Base-by-base conservation (phyloP, 2,888 invertebrate genomes). In the Drosophila paucipuncta region DNA sequence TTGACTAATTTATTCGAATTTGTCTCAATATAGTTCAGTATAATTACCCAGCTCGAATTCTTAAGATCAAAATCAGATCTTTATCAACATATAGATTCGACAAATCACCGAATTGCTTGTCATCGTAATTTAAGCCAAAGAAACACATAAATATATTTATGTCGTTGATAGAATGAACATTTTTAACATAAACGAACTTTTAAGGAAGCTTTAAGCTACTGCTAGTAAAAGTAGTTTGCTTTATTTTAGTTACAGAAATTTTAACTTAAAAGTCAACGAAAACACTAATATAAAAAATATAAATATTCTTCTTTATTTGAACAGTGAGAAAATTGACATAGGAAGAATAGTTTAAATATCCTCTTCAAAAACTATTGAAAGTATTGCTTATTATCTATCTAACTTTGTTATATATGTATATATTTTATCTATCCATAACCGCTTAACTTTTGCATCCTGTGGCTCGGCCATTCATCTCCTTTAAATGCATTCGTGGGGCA, bases 401-500 rank as follows among this genome's bases (percentile, higher is more conserved):
- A 4, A 18, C 37, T 37, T 11, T 35, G 1, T 25, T 33, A 33
- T 33, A 11, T 33, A 33, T 6, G 6, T 18, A 10, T 16, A 16
- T 18, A 18, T 35, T 7, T 31, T 13, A 35, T 25, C 25, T n/a
- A 39, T 39, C 7, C n/a, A 39, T 18, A 25, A 25, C 6, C n/a
- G 49, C 39, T 55, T 67, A 39, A 49, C 47, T 30, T 47, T 4
- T 55, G 2, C 16, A 22, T 31, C 11, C 50, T 54, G 10, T 47
- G 33, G 49, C 61, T 37, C 37, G 9, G 1, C 5, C 68, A 31
- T 43, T 52, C 52, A 57, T 43, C 37, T 57, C 54, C 37, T 63
- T 55, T 54, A 61, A 64, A 39, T 58, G 81, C 68, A 77, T 64
- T 62, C 66, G 54, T 69, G 50, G 77, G 81, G 73, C 59, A 70